phyloP scores from a whole-genome alignment of 1,140 invertebrate genomes.

The Drosophila navojoa region DNA sequence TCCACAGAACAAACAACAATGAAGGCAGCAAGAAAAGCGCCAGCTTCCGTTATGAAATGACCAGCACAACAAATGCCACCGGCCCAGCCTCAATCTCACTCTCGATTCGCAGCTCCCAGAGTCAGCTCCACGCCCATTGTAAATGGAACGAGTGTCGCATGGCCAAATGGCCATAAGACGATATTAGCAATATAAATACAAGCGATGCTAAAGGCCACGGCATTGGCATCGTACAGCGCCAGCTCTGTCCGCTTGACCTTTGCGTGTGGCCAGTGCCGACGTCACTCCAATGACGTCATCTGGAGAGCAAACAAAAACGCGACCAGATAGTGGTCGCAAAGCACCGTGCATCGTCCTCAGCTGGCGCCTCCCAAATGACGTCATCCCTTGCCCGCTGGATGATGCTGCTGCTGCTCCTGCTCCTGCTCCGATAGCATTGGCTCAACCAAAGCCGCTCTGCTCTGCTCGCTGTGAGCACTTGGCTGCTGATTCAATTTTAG shows the following conservation, averaged over 20 bases:
- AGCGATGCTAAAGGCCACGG: constrained; percentile 33
- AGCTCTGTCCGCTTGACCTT: constrained; percentile 26
- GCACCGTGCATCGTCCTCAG: constrained; percentile 7
- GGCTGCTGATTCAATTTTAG: constrained; percentile 66
- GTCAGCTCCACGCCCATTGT: constrained; percentile 7
- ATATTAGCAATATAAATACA: constrained; percentile 43
- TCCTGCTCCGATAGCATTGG: constrained; percentile 17
- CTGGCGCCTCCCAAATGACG: constrained; percentile 42
- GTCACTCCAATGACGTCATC: constrained; percentile 43
- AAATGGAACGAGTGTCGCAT: constrained; percentile 22
- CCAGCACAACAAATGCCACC: constrained; percentile 19
- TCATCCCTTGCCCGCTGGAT: constrained; percentile 38
- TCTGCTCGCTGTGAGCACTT: constrained; percentile 49
- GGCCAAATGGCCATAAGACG: constrained; percentile 47
- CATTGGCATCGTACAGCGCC: constrained; percentile 11
- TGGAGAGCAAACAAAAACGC: constrained; percentile 15
- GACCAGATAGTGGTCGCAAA: neutral
- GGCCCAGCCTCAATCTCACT: constrained; percentile 11
- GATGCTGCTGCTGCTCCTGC: constrained; percentile 12
- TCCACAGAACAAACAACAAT: constrained; percentile 62
- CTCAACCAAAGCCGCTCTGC: constrained; percentile 34
- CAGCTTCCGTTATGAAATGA: constrained; percentile 64
- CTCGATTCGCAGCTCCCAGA: neutral
- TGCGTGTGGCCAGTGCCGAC: constrained; percentile 12
- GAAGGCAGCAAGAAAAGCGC: constrained; percentile 8